Base-by-base conservation (phyloP, 2,797 vertebrate species). In the Anisognathus igniventris region DNA sequence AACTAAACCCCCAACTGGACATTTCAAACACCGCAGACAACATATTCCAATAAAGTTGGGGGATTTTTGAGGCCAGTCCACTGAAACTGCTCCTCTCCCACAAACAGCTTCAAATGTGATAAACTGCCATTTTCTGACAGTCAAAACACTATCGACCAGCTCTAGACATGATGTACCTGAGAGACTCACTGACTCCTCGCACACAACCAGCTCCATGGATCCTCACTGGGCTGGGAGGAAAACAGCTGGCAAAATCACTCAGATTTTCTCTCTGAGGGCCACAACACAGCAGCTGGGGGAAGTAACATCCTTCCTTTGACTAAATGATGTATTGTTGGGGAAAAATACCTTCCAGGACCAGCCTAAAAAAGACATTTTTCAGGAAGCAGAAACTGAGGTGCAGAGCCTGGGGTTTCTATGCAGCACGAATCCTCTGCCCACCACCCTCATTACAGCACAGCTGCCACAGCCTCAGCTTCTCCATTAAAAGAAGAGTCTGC, bases 121-220 rank as follows among this genome's bases (percentile, higher is more conserved):
- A 92, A 93, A 72, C 33, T 75, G 58, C 39, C 28, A 21, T 75
- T 81, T 88, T 86, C 70, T 81, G 80, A 92, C 83, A 88, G 92
- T 65, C 67, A 87, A 73, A 95, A 62, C 56, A 54, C 24, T 21
- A 79, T 51, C 2, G 11, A 90, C 56, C 64, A 48, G 23, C 45
- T 90, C 13, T 17, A 73, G 62, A 67, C 23, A 47, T 23, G 28
- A 56, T 18, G 33, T 47, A 91, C 75, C 68, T 80, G 72, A 50
- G 45, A 67, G 30, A 88, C n/a, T 13, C 89, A 56, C 56, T 6
- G 10, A 16, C 33, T 56, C 48, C 56, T 42, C 14, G 61, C 89
- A 83, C 33, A 64, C 30, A 42, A 70, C 67, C 78, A 60, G 71
- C 53, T 51, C 39, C 18, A 11, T 0, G 0, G 50, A 11, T 73